phyloP scores from a whole-genome alignment of 53 echinoderm and acorn worm genomes.

The Arbacia lixula region DNA sequence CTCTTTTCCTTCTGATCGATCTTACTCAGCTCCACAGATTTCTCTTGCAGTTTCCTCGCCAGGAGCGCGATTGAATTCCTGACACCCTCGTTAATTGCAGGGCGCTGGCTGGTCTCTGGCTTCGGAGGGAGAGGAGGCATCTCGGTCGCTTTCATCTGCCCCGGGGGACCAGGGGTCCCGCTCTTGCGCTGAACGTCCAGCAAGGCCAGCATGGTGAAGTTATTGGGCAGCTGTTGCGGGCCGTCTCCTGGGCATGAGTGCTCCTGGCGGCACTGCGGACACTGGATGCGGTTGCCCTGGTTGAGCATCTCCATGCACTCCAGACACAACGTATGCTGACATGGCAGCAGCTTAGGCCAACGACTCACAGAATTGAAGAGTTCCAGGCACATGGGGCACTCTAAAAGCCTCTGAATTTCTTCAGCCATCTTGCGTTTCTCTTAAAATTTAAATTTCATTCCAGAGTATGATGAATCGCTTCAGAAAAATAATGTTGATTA shows the following conservation, averaged over 20 bases:
- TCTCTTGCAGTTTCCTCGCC: constrained; percentile 79
- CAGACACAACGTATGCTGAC: constrained; percentile 91
- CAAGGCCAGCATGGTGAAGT: constrained; percentile 95
- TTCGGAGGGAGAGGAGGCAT: constrained; percentile 41
- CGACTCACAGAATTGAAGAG: constrained; percentile 63
- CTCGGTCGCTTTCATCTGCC: constrained; percentile 15
- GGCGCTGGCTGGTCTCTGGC: constrained; percentile 14
- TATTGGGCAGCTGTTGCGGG: constrained; percentile 76
- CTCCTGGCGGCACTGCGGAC: constrained; percentile 87
- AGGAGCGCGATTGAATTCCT: constrained; percentile 74
- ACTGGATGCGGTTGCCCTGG: constrained; percentile 73
- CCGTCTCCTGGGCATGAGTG: constrained; percentile 74
- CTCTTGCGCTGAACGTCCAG: constrained; percentile 79
- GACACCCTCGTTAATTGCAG: constrained; percentile 68
- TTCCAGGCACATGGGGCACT: constrained; percentile 97
- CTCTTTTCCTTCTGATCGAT: constrained; percentile 78
- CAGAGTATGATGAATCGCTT: no score
- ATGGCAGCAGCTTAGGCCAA: constrained; percentile 86
- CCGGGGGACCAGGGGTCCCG: constrained; percentile 49
- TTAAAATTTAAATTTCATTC: no score
- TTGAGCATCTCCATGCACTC: constrained; percentile 79
- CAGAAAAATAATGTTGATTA: no score
- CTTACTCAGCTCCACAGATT: constrained; percentile 72
- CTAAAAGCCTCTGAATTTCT: constrained; percentile 85
- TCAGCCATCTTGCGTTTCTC: constrained; percentile 95